A percentile compares a stretch with the other conserved stretches of the same genome.
Evolutionary conservation across 2,113 vertebrate genomes (phyloP).

Genomic region (Chaetorhynchus papuensis): DNA sequence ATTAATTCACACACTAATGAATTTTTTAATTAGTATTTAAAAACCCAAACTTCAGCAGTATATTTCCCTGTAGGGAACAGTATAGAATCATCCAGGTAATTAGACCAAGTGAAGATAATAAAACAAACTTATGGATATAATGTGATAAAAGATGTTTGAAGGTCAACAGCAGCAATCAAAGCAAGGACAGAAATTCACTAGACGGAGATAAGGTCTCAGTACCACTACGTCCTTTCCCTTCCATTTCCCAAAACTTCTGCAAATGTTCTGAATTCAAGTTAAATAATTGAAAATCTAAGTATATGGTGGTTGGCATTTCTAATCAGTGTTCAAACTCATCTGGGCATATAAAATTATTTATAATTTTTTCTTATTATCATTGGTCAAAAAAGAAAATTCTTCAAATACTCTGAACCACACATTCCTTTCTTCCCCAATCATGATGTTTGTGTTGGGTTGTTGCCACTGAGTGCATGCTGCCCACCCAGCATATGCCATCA

Average conservation of each 20-base stretch:
- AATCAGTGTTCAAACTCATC: background rate
- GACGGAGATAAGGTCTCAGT: background rate
- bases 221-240: background rate
- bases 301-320: background rate
- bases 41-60: conserved; percentile 65
- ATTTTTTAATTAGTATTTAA: conserved; percentile 79
- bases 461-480: background rate
- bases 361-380: background rate
- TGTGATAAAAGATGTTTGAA: conserved; percentile 59
- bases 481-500: background rate
- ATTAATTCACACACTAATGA: conserved; percentile 75
- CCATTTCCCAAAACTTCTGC: background rate
- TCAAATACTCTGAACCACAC: background rate
- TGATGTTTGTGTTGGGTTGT: background rate
- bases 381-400: background rate
- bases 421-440: background rate
- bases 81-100: conserved; percentile 71
- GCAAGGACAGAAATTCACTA: conserved; percentile 13
- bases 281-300: background rate
- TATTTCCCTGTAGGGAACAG: conserved; percentile 67
- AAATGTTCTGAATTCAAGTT: background rate
- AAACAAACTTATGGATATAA: conserved; percentile 63
- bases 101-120: conserved; percentile 67
- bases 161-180: conserved; percentile 48
- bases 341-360: background rate